Percentiles rank a stretch among this genome's conserved stretches.
These are phyloP conservation scores for Eubucco bourcierii DNA, from an alignment of 2,113 vertebrate genomes.

Conservation along the genomic window DNA sequence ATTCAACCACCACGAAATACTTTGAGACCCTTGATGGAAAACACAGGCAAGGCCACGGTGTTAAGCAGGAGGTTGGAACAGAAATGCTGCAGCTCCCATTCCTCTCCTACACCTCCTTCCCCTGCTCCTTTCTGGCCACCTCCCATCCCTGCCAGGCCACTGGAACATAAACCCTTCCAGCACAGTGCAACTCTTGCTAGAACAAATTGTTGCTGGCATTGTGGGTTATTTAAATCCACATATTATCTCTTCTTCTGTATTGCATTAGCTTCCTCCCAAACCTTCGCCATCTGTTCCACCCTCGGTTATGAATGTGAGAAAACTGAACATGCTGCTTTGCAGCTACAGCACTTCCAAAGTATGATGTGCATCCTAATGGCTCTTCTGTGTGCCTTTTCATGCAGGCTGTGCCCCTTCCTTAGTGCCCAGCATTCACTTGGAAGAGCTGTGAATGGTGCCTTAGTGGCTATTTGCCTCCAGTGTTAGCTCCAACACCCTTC, in stretches of 20 bases:
- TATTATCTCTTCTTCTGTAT: constrained; percentile 65
- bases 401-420: not conserved
- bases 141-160: not conserved
- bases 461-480: not conserved
- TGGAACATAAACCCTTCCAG: not conserved
- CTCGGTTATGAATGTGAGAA: constrained; percentile 70
- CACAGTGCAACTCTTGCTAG: constrained; percentile 3
- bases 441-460: not conserved
- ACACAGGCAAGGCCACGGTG: not conserved
- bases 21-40: not conserved
- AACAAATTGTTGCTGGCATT: constrained; percentile 69
- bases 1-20: no score
- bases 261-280: constrained; percentile 70
- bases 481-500: accelerated
- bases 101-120: not conserved
- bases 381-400: not conserved
- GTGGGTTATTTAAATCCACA: constrained; percentile 69
- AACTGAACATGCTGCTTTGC: constrained; percentile 62
- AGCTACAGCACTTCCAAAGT: constrained; percentile 33
- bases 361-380: constrained; percentile 57
- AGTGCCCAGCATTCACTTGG: not conserved
- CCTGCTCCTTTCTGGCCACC: not conserved
- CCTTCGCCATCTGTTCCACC: constrained; percentile 73
- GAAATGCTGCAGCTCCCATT: not conserved
- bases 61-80: not conserved